Conservation (phyloP, 2,113 vertebrate genomes). For the Phalacrocorax carbo region DNA sequence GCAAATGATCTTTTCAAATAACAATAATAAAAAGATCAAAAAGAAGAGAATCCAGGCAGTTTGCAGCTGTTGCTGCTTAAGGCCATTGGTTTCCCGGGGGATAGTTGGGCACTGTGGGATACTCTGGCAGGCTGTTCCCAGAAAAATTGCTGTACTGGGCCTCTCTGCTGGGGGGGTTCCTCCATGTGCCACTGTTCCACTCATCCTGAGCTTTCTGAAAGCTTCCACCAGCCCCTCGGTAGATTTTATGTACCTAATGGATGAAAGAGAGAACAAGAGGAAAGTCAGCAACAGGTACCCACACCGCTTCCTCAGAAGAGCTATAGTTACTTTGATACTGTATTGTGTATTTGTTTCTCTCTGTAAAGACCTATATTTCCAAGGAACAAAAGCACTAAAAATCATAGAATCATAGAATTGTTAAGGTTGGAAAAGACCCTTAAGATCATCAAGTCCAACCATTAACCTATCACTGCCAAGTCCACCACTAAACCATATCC, state of each 20-base stretch:
- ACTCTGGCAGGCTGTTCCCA: constrained; percentile 91
- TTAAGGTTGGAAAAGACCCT: no score
- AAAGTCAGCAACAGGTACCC: not conserved
- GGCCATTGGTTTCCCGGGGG: constrained; percentile 76
- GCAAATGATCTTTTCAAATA: constrained; percentile 37
- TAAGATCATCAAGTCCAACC: no score
- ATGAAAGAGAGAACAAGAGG: not conserved
- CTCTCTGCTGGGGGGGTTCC: constrained; percentile 80
- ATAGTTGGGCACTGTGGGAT: constrained; percentile 91
- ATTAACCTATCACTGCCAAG: no score
- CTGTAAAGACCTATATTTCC: not conserved
- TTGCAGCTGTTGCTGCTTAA: constrained; percentile 27
- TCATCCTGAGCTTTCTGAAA: constrained; percentile 89
- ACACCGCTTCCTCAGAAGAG: not conserved
- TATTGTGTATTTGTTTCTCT: accelerated
- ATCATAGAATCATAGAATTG: no score
- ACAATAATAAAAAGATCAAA: constrained; percentile 15
- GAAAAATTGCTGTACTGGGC: constrained; percentile 84
- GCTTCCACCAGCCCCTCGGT: constrained; percentile 88
- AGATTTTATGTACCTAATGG: constrained; percentile 89
- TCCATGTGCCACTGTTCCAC: constrained; percentile 87
- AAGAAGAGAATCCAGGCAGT: constrained; percentile 47
- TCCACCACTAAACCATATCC: no score
- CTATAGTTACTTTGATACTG: not conserved
- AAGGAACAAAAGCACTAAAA: not conserved